These are phyloP conservation scores for Anastrepha obliqua DNA, from an alignment of 1,140 invertebrate genomes.

Conservation along the genomic window DNA sequence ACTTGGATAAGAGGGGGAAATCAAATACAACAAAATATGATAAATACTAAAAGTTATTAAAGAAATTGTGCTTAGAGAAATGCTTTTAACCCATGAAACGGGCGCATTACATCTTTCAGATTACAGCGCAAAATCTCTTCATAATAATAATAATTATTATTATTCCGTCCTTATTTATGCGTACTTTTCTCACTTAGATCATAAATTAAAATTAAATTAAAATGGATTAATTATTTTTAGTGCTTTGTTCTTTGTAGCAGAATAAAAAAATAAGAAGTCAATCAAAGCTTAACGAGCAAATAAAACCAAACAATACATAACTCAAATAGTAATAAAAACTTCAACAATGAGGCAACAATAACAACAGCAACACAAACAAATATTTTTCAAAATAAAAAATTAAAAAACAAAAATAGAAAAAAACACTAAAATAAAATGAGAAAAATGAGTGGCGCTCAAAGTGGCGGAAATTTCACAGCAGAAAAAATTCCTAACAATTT, in stretches of 20 bases:
- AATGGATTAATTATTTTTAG: slow-evolving; percentile 22
- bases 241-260: background rate
- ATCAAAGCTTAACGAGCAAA: background rate
- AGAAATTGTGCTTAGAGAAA: too few relatives aligned
- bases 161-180: too few relatives aligned
- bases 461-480: slow-evolving; percentile 10
- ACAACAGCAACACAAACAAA: background rate
- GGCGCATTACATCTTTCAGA: too few relatives aligned
- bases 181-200: too few relatives aligned
- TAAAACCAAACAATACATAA: slow-evolving; percentile 4
- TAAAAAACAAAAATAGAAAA: background rate
- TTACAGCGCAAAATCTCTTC: too few relatives aligned
- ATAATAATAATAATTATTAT: too few relatives aligned
- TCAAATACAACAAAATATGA: too few relatives aligned
- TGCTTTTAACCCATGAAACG: too few relatives aligned
- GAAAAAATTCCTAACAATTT: slow-evolving; percentile 41
- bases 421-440: background rate
- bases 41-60: too few relatives aligned
- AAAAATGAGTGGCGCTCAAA: slow-evolving; percentile 3
- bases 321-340: slow-evolving; percentile 51
- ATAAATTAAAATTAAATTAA: background rate
- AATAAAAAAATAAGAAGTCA: background rate
- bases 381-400: background rate
- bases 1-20: too few relatives aligned
- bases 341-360: slow-evolving; percentile 21